phyloP scores from a whole-genome alignment of 2,113 vertebrate genomes.

The Labrus mixtus region DNA sequence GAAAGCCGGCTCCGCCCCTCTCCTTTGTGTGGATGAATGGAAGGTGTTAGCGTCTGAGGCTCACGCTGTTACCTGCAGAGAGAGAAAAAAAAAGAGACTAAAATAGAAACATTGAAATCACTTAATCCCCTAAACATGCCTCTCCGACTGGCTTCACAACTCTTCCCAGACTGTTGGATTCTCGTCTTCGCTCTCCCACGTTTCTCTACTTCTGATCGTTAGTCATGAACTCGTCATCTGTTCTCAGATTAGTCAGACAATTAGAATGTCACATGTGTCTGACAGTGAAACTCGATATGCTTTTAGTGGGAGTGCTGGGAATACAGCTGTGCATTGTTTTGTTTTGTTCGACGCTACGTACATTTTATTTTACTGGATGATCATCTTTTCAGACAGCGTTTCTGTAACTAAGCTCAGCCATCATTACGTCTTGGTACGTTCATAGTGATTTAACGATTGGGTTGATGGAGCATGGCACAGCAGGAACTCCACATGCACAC shows the following conservation, averaged over 20 bases:
- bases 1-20: constrained; percentile 29
- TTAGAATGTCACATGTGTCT: not conserved
- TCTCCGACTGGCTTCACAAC: not conserved
- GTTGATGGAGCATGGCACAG: too few relatives aligned
- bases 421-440: too few relatives aligned
- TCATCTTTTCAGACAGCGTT: too few relatives aligned
- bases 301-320: not conserved
- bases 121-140: constrained; percentile 4
- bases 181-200: not conserved
- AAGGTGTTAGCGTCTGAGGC: constrained; percentile 22
- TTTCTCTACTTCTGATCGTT: constrained; percentile 1
- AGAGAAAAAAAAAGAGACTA: not conserved
- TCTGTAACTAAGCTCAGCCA: too few relatives aligned
- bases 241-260: not conserved
- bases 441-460: too few relatives aligned
- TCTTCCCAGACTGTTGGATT: not conserved
- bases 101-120: constrained; percentile 17
- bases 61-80: not conserved
- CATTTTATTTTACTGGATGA: too few relatives aligned
- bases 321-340: too few relatives aligned
- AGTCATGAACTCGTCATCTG: not conserved
- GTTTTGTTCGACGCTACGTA: too few relatives aligned
- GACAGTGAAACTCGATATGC: not conserved
- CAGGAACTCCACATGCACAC: too few relatives aligned
- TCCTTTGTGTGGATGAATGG: constrained; percentile 58